phyloP scores from a whole-genome alignment of 2,797 vertebrate genomes.

The Lates japonicus region DNA sequence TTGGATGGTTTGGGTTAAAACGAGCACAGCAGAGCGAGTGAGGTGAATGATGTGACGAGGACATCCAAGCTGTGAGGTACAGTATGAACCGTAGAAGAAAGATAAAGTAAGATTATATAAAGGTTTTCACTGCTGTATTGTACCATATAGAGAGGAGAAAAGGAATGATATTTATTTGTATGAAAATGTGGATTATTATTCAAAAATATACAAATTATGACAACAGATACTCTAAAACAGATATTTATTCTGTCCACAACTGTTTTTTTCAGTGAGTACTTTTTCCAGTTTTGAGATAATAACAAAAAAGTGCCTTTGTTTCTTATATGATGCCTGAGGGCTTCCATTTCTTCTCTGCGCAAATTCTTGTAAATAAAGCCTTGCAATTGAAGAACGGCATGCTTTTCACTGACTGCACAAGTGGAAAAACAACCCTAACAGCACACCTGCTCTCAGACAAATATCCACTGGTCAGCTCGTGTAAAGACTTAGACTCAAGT shows the following conservation, averaged over 20 bases:
- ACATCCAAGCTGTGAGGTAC: conserved; percentile 9
- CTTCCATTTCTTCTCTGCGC: conserved; percentile 45
- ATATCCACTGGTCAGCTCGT: background rate
- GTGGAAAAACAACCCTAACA: background rate
- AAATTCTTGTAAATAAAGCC: conserved; percentile 58
- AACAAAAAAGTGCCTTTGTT: conserved; percentile 17
- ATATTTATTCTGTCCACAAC: conserved; percentile 5
- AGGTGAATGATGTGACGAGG: background rate
- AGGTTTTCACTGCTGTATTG: background rate
- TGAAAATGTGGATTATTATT: conserved; percentile 3
- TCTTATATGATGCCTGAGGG: conserved; percentile 18
- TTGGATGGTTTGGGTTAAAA: conserved; percentile 7
- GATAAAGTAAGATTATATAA: background rate
- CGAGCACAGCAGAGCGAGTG: background rate
- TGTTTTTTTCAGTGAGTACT: conserved; percentile 1
- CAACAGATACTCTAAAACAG: background rate
- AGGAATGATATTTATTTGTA: conserved; percentile 25
- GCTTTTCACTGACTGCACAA: conserved; percentile 5
- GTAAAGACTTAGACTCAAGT: background rate
- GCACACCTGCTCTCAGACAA: background rate
- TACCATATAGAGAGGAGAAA: conserved; percentile 3
- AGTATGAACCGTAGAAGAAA: background rate
- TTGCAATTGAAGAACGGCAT: conserved; percentile 10
- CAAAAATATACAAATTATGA: conserved; percentile 3
- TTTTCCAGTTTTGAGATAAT: conserved; percentile 8